Evolutionary conservation across 2,113 vertebrate species (phyloP).

Genomic region (Anthoscopus minutus): DNA sequence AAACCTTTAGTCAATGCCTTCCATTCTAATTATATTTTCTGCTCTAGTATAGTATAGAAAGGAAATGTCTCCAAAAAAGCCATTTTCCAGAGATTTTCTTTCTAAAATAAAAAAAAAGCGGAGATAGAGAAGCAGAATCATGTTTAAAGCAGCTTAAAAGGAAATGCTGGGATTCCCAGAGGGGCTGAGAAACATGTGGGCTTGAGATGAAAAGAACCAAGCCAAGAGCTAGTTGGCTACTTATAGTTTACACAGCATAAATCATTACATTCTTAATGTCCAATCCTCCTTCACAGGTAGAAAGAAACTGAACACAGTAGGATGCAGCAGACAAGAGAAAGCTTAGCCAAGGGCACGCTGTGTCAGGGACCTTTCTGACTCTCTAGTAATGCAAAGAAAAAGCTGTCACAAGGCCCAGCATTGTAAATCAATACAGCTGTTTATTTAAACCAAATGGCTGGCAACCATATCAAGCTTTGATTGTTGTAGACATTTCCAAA

Average conservation of each 20-base stretch:
- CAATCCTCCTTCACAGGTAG: neutral
- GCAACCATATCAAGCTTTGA: neutral
- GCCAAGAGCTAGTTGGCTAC: neutral
- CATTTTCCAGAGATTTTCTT: constrained; percentile 1
- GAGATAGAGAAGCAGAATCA: neutral
- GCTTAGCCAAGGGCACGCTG: neutral
- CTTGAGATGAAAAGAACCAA: constrained; percentile 16
- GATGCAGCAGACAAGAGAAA: neutral
- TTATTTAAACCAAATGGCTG: constrained; percentile 59
- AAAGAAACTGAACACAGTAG: neutral
- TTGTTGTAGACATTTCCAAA: constrained; percentile 27
- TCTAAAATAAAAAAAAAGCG: constrained; percentile 11
- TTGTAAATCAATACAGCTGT: constrained; percentile 22
- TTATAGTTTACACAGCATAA: constrained; percentile 46
- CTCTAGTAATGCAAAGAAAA: neutral
- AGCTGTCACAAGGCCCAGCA: constrained; percentile 8
- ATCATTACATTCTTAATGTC: neutral
- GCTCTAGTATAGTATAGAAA: neutral
- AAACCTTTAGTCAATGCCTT: neutral
- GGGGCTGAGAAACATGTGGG: constrained; percentile 22
- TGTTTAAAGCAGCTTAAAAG: constrained; percentile 27
- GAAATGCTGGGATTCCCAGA: constrained; percentile 17
- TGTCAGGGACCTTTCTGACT: neutral
- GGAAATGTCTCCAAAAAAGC: neutral
- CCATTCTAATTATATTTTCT: neutral